Percentiles rank a stretch among this genome's conserved stretches.
Conservation (phyloP, 2,113 vertebrate genomes). For the Bubalus kerabau region DNA sequence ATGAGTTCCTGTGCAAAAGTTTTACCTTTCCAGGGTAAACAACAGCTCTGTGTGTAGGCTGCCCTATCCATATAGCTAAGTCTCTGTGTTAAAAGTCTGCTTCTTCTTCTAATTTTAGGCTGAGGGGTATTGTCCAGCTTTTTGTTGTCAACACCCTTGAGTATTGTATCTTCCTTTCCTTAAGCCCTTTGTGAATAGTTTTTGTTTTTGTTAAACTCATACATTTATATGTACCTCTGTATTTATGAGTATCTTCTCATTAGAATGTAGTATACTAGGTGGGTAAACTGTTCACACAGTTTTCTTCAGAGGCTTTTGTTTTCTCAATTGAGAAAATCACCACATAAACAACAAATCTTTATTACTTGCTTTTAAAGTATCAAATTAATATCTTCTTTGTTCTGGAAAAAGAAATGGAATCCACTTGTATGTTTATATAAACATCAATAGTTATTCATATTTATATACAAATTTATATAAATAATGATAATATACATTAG, state of each 20-base stretch:
- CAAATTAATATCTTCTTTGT: background rate
- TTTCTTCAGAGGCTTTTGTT: background rate
- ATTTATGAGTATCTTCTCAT: background rate
- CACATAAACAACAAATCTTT: background rate
- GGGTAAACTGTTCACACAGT: background rate
- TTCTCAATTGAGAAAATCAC: too few relatives aligned
- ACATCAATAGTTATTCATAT: background rate
- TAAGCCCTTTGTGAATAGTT: background rate
- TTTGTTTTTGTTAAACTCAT: background rate
- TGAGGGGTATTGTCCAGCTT: background rate
- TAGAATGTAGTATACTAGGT: background rate
- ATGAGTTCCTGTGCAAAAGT: background rate
- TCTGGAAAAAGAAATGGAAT: background rate
- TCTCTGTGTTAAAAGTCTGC: background rate
- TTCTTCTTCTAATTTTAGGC: background rate
- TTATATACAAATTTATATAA: background rate
- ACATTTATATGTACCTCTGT: background rate
- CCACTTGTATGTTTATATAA: background rate
- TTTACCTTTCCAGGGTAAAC: background rate
- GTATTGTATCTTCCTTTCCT: background rate
- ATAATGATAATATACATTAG: background rate
- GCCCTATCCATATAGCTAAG: rapidly evolving
- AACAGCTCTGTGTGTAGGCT: background rate
- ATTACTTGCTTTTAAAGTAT: background rate
- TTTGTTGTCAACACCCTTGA: background rate